Percentiles rank a stretch among this genome's conserved stretches.
These are phyloP conservation scores for Hylaeus volcanicus DNA, from an alignment of 1,140 invertebrate genomes.

Conservation along the genomic window DNA sequence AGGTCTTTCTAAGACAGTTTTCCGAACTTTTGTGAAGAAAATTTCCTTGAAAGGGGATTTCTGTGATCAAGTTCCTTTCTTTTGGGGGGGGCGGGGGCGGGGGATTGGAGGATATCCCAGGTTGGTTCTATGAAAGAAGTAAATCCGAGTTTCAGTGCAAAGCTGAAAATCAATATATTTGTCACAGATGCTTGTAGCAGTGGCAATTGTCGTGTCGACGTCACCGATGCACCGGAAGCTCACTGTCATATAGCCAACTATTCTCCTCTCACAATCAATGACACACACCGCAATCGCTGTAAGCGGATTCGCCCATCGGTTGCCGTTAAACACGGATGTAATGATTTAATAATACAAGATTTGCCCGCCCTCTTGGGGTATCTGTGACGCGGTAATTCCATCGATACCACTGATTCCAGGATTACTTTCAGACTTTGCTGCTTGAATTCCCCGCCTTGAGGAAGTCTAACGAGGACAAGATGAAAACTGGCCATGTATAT, in stretches of 20 bases:
- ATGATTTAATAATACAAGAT: constrained; percentile 27
- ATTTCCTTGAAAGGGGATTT: background rate
- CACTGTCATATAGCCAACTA: constrained; percentile 8
- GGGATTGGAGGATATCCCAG: too few relatives aligned
- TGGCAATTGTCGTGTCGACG: constrained; percentile 2
- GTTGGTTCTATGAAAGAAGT: background rate
- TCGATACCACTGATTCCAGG: too few relatives aligned
- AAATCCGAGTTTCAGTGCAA: background rate
- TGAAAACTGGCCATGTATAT: too few relatives aligned
- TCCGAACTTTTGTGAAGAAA: too few relatives aligned
- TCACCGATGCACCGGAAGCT: constrained; percentile 19
- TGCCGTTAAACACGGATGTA: constrained; percentile 26
- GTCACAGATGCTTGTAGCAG: background rate
- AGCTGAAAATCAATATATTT: constrained; percentile 1
- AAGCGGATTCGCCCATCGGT: constrained; percentile 53
- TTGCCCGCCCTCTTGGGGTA: background rate
- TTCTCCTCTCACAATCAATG: constrained; percentile 34
- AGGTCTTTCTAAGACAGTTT: background rate
- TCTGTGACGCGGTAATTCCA: background rate
- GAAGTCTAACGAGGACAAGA: too few relatives aligned
- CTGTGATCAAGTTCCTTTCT: background rate
- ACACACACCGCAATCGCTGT: constrained; percentile 44
- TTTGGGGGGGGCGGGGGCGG: background rate
- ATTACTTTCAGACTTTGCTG: too few relatives aligned
- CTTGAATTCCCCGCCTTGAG: too few relatives aligned